Evolutionary conservation across 2,888 invertebrate genomes (phyloP), one percentile per base, ranked within the genome.

Genomic region (Tetropium fuscum): DNA sequence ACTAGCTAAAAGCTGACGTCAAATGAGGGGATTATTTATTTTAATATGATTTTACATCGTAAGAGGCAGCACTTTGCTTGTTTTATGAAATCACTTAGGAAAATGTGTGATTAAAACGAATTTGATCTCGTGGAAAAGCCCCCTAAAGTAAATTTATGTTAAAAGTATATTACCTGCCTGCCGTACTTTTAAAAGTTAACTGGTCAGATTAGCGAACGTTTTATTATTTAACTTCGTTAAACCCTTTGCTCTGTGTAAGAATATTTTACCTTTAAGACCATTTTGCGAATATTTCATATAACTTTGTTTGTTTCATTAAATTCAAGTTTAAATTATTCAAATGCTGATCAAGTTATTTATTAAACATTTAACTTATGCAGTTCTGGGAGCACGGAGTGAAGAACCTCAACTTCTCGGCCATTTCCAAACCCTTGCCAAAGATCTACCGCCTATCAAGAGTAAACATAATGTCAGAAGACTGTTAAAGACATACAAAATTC

Each of bases 31-130:
- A 76, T 78, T 77, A 78, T 75, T 74, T 75, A 73, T 77, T 74
- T 75, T 78, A 78, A 78, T 76, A 69, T 71, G 73, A 77, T 78
- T 77, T 74, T 74, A 70, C 66, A 64, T 70, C 60, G 69, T 71
- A 73, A 74, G 73, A 73, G 73, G 71, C 72, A 73, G 73, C 72
- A 74, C 75, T 73, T 74, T 70, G 70, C 72, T 64, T 60, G 62
- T 73, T 76, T 76, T 74, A 75, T 74, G 71, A 73, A 76, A 76
- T 76, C 74, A 75, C 74, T 76, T 68, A 67, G 74, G 73, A 72
- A 77, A 74, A 77, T 74, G 77, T 75, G 76, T 78, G 77, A 78
- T 78, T 77, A 77, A 77, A 79, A 78, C 74, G 75, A 78, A 79
- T 78, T 80, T 78, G 78, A 80, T 80, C 75, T 74, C 69, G 75